Base-by-base conservation (phyloP, 2,797 vertebrate genomes). In the Coreius guichenoti region DNA sequence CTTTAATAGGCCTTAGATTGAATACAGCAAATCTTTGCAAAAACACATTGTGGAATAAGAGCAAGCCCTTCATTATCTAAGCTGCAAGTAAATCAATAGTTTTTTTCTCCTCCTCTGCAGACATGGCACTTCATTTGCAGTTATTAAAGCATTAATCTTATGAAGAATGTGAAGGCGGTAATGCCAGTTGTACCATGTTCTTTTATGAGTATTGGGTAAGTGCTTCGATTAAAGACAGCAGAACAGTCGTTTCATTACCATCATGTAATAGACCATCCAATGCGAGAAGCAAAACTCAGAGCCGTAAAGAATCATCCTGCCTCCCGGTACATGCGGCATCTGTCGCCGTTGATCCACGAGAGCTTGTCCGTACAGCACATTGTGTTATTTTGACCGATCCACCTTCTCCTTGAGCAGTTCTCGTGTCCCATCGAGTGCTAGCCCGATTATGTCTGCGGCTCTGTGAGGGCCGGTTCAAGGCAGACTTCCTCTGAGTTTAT, bases 101-200 rank as follows among this genome's bases (percentile, higher is more conserved):
- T 87, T 84, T 84, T 81, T 65, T 5, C 33, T 36, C 26, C 51
- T 80, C 68, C 68, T 51, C 31, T 72, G 81, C 45, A 61, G 86
- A 49, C 65, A 33, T 58, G 70, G 77, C 81, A 70, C 70, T 87
- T 86, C 80, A 86, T 90, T 90, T 84, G 29, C 82, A 36, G 70
- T 88, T 82, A 88, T 90, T 87, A 88, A 84, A 70, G 75, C 86
- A 85, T 89, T 89, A 87, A 87, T 82, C 78, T 88, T 79, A 31
- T 56, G 45, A 65, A 31, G 76, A 45, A 58, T 54, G 58, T 43
- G 54, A 70, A 78, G 31, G 73, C 67, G n/a, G 70, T 11, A 51
- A 56, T 39, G 76, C 82, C 87, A 81, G 77, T 70, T 23, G 31
- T 36, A 43, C 19, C 5, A 68, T 75, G 61, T 56, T 86, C 47